Base-by-base conservation (phyloP, 1,140 invertebrate genomes). In the Hestina assimilis region DNA sequence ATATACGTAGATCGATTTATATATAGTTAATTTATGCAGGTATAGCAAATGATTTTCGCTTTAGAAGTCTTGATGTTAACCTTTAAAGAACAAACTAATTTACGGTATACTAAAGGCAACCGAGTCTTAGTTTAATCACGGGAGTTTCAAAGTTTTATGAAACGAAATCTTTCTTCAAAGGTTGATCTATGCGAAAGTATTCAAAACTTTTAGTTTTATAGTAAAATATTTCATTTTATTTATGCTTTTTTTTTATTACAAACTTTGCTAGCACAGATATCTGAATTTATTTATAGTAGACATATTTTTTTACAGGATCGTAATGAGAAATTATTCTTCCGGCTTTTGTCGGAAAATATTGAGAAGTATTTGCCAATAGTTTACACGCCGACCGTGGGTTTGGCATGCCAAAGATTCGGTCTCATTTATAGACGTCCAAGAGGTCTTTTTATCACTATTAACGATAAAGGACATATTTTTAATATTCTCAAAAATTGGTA, bases 311-410 rank as follows among this genome's bases (percentile, higher is more conserved):
- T 91, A 46, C 89, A 97, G 95, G 97, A 99, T 83, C 93, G 97
- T 83, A 99, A 99, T 88, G 97, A 99, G 89, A 93, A 96, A 66
- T 90, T 99, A 43, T 99, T 99, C 89, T 99, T 98, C 90, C 92
- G 96, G 58, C 92, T 99, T 20, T 82, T 99, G 14, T 93, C 94
- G 43, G 96, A 99, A 88, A 96, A 99, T 87, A 94, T 98, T 50
- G 95, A 98, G 76, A 92, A 96, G 72, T 93, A 98, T 89, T 97
- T 99, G 95, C 98, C 98, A 0, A 96, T 99, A 72, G 96, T 99
- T 2, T 99, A 99, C 85, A 99, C 98, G 0, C 98, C 98, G 0
- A 98, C 97, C 5, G 98, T 99, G 8, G 98, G 98, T 0, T 89
- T 96, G 64, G 98, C 98, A 0, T 99, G 98, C 83, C 97, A 99